Conservation (phyloP, 92 coral and sea anemone genomes). For the Isaurus tuberculatus region DNA sequence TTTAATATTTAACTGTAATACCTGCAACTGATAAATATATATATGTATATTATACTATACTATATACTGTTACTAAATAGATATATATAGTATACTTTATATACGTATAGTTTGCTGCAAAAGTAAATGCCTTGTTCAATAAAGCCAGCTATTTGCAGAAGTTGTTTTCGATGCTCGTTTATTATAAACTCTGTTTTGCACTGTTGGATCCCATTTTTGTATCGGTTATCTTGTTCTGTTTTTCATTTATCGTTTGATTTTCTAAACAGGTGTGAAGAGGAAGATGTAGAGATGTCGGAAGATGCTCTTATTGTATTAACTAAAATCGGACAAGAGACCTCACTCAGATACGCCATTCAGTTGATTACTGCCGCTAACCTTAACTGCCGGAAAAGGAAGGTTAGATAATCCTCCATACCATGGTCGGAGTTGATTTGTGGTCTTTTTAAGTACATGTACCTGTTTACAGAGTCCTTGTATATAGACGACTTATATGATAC, state of each 20-base stretch:
- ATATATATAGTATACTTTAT: too few species aligned
- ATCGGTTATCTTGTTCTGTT: too few species aligned
- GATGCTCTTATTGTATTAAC: slow-evolving; percentile 90
- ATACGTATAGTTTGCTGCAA: too few species aligned
- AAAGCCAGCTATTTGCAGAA: too few species aligned
- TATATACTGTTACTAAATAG: too few species aligned
- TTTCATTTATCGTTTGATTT: slow-evolving; percentile 11
- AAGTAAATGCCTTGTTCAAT: too few species aligned
- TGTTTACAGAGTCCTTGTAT: not conserved
- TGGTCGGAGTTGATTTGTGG: not conserved
- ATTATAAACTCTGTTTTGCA: too few species aligned
- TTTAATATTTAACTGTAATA: too few species aligned
- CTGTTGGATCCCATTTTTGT: too few species aligned
- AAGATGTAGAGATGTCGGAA: slow-evolving; percentile 97
- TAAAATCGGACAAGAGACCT: slow-evolving; percentile 97
- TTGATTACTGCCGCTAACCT: slow-evolving; percentile 92
- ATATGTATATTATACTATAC: too few species aligned
- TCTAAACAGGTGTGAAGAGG: slow-evolving; percentile 89
- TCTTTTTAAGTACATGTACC: not conserved
- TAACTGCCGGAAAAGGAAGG: slow-evolving; percentile 92
- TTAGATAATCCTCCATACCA: not conserved
- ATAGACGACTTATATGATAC: not conserved
- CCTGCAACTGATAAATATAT: too few species aligned
- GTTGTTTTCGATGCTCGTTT: too few species aligned
- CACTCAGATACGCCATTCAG: slow-evolving; percentile 95